Conservation (phyloP, 2,888 invertebrate species). For the Deroplatys truncata region DNA sequence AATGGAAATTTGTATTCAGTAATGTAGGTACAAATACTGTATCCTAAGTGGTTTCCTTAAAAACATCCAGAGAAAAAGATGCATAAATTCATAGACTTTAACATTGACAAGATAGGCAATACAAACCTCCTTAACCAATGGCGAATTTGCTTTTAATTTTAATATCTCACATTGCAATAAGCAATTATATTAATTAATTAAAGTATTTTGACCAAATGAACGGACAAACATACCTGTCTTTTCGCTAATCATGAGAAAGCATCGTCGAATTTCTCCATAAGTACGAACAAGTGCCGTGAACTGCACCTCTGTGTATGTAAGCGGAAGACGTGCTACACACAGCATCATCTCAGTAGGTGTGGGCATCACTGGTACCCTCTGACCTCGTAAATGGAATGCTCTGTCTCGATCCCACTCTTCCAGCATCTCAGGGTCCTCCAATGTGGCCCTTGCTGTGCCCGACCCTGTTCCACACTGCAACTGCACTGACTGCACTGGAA, state of each 20-base stretch:
- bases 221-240: conserved; percentile 41
- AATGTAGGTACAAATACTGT: no score
- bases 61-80: no score
- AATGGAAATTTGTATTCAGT: no score
- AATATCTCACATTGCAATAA: no score
- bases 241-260: conserved; percentile 49
- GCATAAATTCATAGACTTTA: no score
- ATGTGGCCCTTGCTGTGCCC: conserved; percentile 39
- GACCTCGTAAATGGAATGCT: conserved; percentile 40
- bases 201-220: no score
- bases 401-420: conserved; percentile 44
- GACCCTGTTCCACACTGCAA: conserved; percentile 38
- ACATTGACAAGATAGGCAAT: no score
- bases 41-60: no score
- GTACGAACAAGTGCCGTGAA: conserved; percentile 45
- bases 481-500: conserved; percentile 39
- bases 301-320: conserved; percentile 44
- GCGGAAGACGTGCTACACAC: conserved; percentile 49
- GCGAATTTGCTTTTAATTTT: no score
- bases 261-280: conserved; percentile 46
- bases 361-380: conserved; percentile 44
- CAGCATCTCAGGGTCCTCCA: conserved; percentile 43
- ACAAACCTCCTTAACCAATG: no score
- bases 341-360: conserved; percentile 47
- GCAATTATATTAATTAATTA: no score